Evolutionary conservation across 53 echinoderm and acorn worm species (phyloP).

Genomic region (Paracentrotus lividus): DNA sequence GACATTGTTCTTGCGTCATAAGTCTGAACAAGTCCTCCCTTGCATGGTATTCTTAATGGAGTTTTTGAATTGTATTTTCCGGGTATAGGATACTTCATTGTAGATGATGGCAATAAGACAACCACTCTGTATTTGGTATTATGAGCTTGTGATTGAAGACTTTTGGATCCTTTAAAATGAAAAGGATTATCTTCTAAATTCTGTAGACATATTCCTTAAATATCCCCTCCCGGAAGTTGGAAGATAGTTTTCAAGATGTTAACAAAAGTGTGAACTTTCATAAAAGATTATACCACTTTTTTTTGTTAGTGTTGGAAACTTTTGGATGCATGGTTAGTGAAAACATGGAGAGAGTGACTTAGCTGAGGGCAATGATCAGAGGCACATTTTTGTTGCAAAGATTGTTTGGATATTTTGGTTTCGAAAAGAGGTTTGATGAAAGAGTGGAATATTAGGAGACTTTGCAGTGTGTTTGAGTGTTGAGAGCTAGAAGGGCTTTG

Average conservation of each 20-base stretch:
- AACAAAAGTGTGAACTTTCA: background rate
- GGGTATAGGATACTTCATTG: too few relatives aligned
- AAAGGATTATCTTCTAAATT: background rate
- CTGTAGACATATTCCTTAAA: background rate
- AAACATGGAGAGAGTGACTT: constrained; percentile 44
- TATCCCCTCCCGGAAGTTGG: background rate
- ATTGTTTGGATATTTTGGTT: constrained; percentile 60
- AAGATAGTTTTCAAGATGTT: background rate
- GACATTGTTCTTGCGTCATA: too few relatives aligned
- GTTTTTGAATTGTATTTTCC: too few relatives aligned
- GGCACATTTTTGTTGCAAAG: constrained; percentile 42
- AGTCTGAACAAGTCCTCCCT: too few relatives aligned
- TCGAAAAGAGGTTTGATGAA: constrained; percentile 13
- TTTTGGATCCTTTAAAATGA: too few relatives aligned
- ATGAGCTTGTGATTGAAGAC: too few relatives aligned
- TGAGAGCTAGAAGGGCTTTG: background rate
- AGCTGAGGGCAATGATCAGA: constrained; percentile 51
- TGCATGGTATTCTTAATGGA: too few relatives aligned
- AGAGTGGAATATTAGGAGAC: constrained; percentile 44
- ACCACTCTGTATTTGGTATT: too few relatives aligned
- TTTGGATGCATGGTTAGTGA: constrained; percentile 14
- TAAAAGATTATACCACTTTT: background rate
- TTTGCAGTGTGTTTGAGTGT: background rate
- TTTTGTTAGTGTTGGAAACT: background rate
- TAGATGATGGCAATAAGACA: too few relatives aligned